These are phyloP conservation scores for Callitettix versicolor DNA, from an alignment of 1,140 invertebrate species.

Conservation along the genomic window DNA sequence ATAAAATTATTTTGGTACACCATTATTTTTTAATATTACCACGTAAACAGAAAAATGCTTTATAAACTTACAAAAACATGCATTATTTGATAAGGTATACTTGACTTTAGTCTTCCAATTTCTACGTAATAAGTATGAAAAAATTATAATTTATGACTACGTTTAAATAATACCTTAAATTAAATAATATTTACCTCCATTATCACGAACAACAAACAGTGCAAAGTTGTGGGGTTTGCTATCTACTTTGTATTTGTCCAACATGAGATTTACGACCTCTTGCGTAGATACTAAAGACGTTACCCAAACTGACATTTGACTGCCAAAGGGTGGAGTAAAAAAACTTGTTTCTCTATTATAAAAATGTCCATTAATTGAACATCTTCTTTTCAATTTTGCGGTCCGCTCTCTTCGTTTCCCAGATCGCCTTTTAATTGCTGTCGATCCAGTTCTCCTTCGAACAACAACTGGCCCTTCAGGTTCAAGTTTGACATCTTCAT, in stretches of 20 bases:
- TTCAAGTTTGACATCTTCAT: conserved; percentile 23
- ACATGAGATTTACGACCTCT: conserved; percentile 72
- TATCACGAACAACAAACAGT: conserved; percentile 69
- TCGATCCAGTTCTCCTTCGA: conserved; percentile 42
- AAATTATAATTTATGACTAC: too few species aligned
- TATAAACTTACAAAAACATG: too few species aligned
- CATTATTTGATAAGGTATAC: too few species aligned
- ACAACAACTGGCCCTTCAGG: neutral
- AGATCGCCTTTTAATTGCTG: conserved; percentile 57
- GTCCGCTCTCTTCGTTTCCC: conserved; percentile 45
- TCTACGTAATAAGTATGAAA: too few species aligned
- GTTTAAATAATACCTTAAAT: too few species aligned
- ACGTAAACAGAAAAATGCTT: too few species aligned
- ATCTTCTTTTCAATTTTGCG: conserved; percentile 58
- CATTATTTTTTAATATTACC: too few species aligned
- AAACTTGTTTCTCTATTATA: conserved; percentile 81
- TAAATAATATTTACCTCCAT: conserved; percentile 49
- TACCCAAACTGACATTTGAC: conserved; percentile 76
- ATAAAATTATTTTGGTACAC: too few species aligned
- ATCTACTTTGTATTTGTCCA: conserved; percentile 83
- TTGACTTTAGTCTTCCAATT: too few species aligned
- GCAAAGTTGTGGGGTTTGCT: conserved; percentile 68
- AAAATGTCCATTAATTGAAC: conserved; percentile 81
- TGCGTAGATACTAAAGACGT: conserved; percentile 67
- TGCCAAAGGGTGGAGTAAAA: conserved; percentile 74